Base-by-base conservation (phyloP, 2,113 vertebrate genomes). In the Ictalurus punctatus region DNA sequence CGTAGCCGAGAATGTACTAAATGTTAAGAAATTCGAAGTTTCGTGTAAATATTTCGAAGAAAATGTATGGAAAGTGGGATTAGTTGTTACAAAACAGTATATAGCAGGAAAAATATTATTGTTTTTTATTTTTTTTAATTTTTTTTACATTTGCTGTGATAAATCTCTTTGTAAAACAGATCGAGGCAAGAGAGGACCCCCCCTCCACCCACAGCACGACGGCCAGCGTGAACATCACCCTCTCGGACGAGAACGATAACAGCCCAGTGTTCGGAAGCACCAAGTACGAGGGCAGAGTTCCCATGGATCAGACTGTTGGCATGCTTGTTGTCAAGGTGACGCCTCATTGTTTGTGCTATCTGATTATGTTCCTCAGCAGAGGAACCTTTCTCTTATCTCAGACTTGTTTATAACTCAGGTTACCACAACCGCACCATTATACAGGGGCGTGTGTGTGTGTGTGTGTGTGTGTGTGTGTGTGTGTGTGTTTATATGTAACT, bases 201-300 rank as follows among this genome's bases (percentile, higher is more conserved):
- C 0, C 84, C 1, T 95, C 94, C 17, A 10, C 91, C 0, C 0
- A 14, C 0, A 27, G 23, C 21, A 78, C 0, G 12, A 0, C 0
- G 2, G 93, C 89, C 21, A 0, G 30, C 6, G 94, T 96, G 88
- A 93, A 27, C 9, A 71, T 97, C 30, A 25, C 76, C 79, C 89
- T 97, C 78, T 88, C 94, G 21, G 96, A 97, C 84, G 95, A 95
- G 90, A 97, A 97, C 19, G 96, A 97, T 91, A 97, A 96, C 94
- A 95, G 86, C 84, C 96, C 96, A 12, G 10, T 12, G 21, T 97
- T 97, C 63, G 91, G 58, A 90, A 88, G n/a, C 1, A 59, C 52
- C 0, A 56, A 5, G 2, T 97, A 96, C 0, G 89, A 93, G 40
- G 92, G 78, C 0, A 90, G 93, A 6, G 92, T 97, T 88, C 94